Conservation (phyloP, 2,113 vertebrate genomes). For the Notothenia coriiceps region DNA sequence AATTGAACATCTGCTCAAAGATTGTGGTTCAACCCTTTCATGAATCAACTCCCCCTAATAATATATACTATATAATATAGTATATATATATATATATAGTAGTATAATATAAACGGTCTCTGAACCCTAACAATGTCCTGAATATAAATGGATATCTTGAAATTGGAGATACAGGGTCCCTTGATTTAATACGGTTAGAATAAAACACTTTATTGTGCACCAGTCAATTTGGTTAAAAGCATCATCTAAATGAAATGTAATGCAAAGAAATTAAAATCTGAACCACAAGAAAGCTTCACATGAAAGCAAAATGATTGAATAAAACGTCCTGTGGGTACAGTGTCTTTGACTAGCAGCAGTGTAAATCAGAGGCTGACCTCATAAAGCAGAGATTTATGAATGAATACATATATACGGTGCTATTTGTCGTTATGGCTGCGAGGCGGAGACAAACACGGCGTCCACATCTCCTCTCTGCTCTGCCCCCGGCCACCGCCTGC, state of each 20-base stretch:
- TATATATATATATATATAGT: too few relatives aligned
- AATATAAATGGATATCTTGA: too few relatives aligned
- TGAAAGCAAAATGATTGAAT: neutral
- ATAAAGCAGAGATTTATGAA: constrained; percentile 48
- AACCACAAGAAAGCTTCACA: neutral
- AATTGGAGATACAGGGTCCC: too few relatives aligned
- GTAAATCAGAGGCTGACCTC: constrained; percentile 1
- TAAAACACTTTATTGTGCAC: too few relatives aligned
- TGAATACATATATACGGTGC: constrained; percentile 7
- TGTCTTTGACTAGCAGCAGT: neutral
- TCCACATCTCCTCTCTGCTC: constrained; percentile 29
- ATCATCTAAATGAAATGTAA: neutral
- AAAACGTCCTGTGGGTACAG: neutral
- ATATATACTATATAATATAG: too few relatives aligned
- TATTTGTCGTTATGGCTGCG: neutral
- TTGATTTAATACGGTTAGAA: too few relatives aligned
- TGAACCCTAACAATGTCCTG: too few relatives aligned
- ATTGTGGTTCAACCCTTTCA: too few relatives aligned
- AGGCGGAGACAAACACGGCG: neutral
- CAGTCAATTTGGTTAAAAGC: too few relatives aligned
- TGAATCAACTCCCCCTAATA: too few relatives aligned
- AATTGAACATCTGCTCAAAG: too few relatives aligned
- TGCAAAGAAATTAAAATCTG: neutral
- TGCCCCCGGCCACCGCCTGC: neutral
- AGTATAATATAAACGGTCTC: too few relatives aligned